phyloP scores from a whole-genome alignment of 2,888 invertebrate species.

The Syrista parreyssii region DNA sequence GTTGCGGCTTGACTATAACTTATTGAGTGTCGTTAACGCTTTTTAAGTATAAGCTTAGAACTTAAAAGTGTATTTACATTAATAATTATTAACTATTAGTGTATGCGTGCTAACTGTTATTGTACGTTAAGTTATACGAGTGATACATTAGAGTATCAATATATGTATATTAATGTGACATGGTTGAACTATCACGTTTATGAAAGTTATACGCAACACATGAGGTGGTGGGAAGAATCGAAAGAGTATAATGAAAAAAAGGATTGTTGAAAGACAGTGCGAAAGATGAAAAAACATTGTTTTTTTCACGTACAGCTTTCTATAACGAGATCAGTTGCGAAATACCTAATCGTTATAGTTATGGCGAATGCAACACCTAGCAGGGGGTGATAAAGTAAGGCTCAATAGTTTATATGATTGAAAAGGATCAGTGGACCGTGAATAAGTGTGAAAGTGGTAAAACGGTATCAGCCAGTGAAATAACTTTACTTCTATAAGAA shows the following conservation, averaged over 20 bases:
- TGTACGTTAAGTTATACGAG: not conserved
- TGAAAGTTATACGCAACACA: not conserved
- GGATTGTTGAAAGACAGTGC: not conserved
- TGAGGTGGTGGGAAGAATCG: not conserved
- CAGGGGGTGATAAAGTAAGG: not conserved
- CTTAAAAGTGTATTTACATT: not conserved
- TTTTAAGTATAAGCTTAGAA: not conserved
- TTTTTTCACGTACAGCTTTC: not conserved
- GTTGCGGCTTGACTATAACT: not conserved
- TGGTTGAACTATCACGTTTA: not conserved
- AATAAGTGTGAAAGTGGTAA: constrained; percentile 31
- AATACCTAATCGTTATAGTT: not conserved
- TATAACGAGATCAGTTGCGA: not conserved
- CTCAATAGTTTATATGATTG: not conserved
- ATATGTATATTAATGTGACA: not conserved
- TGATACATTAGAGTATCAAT: not conserved
- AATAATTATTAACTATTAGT: constrained; percentile 1
- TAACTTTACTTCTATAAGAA: not conserved
- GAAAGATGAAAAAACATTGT: not conserved
- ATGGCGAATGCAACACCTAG: not conserved
- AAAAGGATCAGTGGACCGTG: constrained; percentile 18
- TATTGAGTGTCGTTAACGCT: not conserved
- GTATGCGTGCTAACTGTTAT: not conserved
- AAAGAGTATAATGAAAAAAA: not conserved
- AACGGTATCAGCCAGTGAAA: constrained; percentile 12